Evolutionary conservation across 2,113 vertebrate species (phyloP).

Genomic region (Phocoena sinus): DNA sequence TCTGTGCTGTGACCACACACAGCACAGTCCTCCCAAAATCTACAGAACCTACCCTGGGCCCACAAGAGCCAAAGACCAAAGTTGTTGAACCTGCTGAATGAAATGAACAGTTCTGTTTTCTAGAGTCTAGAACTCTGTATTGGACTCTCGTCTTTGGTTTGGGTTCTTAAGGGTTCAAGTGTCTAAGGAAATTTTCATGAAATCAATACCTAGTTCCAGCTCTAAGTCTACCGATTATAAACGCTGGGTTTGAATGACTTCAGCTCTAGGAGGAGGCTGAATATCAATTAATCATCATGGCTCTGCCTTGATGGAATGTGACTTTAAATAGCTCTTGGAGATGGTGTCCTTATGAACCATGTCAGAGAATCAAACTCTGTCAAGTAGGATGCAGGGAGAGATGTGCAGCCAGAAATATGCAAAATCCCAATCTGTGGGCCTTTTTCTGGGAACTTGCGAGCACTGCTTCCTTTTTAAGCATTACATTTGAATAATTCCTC

Average conservation of each 20-base stretch:
- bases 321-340: conserved; percentile 49
- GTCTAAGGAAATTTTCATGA: neutral
- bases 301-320: conserved; percentile 19
- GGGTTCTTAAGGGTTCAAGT: neutral
- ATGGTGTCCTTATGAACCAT: conserved; percentile 26
- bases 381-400: neutral
- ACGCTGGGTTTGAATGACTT: conserved; percentile 14
- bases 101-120: neutral
- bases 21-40: neutral
- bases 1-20: neutral
- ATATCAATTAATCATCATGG: conserved; percentile 33
- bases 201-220: neutral
- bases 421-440: conserved; percentile 31
- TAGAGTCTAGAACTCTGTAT: neutral
- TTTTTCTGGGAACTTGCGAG: conserved; percentile 1
- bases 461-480: conserved; percentile 21
- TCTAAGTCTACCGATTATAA: neutral
- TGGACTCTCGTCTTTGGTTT: neutral
- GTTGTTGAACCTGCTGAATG: neutral
- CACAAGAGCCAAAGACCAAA: neutral
- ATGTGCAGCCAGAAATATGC: neutral
- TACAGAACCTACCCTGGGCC: neutral
- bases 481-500: conserved; percentile 20
- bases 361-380: conserved; percentile 44
- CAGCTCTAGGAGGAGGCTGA: neutral